Evolutionary conservation across 2,113 vertebrate genomes (phyloP).

Genomic region (Podiceps cristatus): DNA sequence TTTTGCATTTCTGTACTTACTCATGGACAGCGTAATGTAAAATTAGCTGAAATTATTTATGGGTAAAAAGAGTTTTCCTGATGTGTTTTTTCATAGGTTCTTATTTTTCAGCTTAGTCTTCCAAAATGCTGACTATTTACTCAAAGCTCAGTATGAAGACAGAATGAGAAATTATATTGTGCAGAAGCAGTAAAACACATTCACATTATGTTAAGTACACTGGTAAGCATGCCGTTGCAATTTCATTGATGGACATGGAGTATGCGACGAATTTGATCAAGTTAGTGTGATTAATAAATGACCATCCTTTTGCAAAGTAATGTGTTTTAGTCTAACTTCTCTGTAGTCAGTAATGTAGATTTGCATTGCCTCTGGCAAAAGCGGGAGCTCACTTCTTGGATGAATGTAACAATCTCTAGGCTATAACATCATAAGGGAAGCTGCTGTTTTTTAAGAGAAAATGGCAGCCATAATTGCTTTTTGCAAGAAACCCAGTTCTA

Average conservation of each 20-base stretch:
- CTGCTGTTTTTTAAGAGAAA: not conserved
- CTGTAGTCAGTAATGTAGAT: not conserved
- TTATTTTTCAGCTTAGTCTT: not conserved
- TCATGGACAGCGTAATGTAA: not conserved
- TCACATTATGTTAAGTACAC: conserved; percentile 42
- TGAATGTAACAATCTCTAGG: conserved; percentile 4
- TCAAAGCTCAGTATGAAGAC: not conserved
- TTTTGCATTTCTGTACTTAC: conserved; percentile 9
- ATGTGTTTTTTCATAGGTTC: not conserved
- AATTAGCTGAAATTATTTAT: conserved; percentile 13
- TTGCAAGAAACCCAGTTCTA: not conserved
- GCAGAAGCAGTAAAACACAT: conserved; percentile 33
- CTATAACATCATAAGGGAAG: not conserved
- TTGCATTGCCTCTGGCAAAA: conserved; percentile 54
- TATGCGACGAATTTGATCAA: conserved; percentile 19
- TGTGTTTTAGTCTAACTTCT: not conserved
- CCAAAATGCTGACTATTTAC: conserved; percentile 30
- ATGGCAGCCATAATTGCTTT: not conserved
- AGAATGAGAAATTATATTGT: conserved; percentile 43
- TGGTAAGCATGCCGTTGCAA: not conserved
- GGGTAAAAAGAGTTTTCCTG: not conserved
- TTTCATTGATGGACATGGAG: conserved; percentile 42
- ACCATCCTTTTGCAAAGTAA: conserved; percentile 7
- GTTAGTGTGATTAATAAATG: conserved; percentile 27
- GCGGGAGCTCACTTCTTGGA: not conserved